Evolutionary conservation across 2,113 vertebrate genomes (phyloP).

Genomic region (Artemisiospiza belli): DNA sequence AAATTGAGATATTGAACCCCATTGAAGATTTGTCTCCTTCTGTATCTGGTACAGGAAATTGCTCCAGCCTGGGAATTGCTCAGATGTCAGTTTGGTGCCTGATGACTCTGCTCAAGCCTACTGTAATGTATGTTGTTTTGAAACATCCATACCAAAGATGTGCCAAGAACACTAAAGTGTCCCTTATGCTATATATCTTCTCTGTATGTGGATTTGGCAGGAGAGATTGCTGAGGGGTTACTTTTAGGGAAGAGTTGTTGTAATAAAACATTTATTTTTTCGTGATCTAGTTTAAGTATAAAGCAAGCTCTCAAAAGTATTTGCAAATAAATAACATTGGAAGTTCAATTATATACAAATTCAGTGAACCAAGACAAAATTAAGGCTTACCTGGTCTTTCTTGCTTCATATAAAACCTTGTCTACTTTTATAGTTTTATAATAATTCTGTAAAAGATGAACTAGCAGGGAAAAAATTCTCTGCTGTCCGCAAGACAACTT

Average conservation of each 20-base stretch:
- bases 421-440: neutral
- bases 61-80: neutral
- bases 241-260: neutral
- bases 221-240: neutral
- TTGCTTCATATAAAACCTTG: neutral
- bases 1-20: neutral
- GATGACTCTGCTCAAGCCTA: neutral
- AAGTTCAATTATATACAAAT: neutral
- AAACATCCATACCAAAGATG: neutral
- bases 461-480: fast-evolving
- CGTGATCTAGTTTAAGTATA: neutral
- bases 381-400: neutral
- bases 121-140: neutral
- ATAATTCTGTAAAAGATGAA: neutral
- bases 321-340: neutral
- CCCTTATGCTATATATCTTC: neutral
- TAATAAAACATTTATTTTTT: neutral
- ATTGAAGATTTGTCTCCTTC: neutral
- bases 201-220: neutral
- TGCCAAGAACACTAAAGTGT: neutral
- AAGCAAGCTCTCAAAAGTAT: neutral
- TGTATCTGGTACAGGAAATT: neutral
- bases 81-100: neutral
- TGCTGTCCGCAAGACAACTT: neutral
- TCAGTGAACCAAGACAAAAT: neutral